Percentiles rank a stretch among this genome's conserved stretches.
These are phyloP conservation scores for Zhengitettix transpicula DNA, from an alignment of 2,888 invertebrate species.

Conservation along the genomic window DNA sequence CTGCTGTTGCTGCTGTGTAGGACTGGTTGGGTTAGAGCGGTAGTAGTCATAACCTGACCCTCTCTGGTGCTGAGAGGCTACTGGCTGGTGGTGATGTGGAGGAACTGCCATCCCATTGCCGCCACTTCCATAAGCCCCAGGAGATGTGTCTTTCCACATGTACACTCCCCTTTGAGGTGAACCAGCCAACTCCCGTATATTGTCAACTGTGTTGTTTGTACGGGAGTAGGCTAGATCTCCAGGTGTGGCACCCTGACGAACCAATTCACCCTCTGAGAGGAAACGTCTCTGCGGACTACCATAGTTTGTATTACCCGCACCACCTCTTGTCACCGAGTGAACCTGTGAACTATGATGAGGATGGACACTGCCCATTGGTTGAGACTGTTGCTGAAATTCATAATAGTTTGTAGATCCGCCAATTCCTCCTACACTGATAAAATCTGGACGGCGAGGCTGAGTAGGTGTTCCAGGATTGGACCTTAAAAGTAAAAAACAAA, in stretches of 20 bases:
- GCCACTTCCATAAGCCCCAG: conserved; percentile 40
- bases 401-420: conserved; percentile 21
- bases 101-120: conserved; percentile 8
- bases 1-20: conserved; percentile 39
- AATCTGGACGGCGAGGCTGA: conserved; percentile 74
- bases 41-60: conserved; percentile 30
- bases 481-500: conserved; percentile 32
- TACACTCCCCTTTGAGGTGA: conserved; percentile 70
- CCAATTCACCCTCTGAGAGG: conserved; percentile 66
- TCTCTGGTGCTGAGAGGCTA: conserved; percentile 12
- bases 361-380: conserved; percentile 19
- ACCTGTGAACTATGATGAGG: conserved; percentile 18
- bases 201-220: conserved; percentile 64
- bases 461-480: conserved; percentile 87
- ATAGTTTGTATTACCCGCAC: conserved; percentile 17
- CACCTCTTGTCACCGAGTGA: neutral
- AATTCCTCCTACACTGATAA: conserved; percentile 49
- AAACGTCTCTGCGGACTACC: conserved; percentile 59
- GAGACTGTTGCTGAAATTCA: conserved; percentile 24
- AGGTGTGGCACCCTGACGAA: conserved; percentile 36
- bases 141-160: conserved; percentile 64
- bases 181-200: conserved; percentile 74
- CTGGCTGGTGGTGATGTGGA: conserved; percentile 16
- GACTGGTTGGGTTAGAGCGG: conserved; percentile 58
- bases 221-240: conserved; percentile 42